Evolutionary conservation across 1,140 invertebrate species (phyloP), one percentile per base, ranked within the genome.

Genomic region (Camponotus pennsylvanicus): DNA sequence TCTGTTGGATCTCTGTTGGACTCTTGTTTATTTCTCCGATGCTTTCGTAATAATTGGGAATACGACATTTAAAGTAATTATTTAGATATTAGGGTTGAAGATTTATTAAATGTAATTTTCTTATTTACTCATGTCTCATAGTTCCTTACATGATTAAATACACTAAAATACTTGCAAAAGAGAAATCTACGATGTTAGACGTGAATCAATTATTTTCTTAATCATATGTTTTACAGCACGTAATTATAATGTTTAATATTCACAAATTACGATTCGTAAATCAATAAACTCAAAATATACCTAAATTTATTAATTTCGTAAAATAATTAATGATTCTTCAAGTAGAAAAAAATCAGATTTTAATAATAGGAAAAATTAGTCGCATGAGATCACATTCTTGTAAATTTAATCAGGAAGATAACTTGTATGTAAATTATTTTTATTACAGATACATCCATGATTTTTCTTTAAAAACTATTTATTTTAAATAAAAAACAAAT

Each of bases 31-130:
- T 27, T 21, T 75, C n/a, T 52, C 67, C 8, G 21, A 5, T 61
- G 21, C 8, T 37, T 79, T 67, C 67, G 49, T 52, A 52, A 13
- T 52, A 37, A 52, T 79, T 67, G 42, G 37, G 42, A 52, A 52
- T 49, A 13, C 49, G 34, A 63, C 15, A 45, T 63, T 18, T 11
- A 79, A 34, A 52, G 13, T 67, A 67, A 67, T 67, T 79, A 52
- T 78, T 78, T 78, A 49, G 18, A 37, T 37, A 66, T 7, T n/a
- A 18, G 61, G 40, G 27, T 59, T 75, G 13, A 4, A 59, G 34
- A 11, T 40, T 75, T 75, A 75, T 61, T 64, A 77, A 4, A 77
- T 45, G n/a, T 59, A 59, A 59, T 57, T 77, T 76, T 5, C 8
- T 59, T 13, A 1, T 21, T 78, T 18, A 37, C 32, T 42, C 2